Percentiles rank a stretch among this genome's conserved stretches.
These are phyloP conservation scores for Lottia scabra DNA, from an alignment of 2,888 invertebrate genomes.

Conservation along the genomic window DNA sequence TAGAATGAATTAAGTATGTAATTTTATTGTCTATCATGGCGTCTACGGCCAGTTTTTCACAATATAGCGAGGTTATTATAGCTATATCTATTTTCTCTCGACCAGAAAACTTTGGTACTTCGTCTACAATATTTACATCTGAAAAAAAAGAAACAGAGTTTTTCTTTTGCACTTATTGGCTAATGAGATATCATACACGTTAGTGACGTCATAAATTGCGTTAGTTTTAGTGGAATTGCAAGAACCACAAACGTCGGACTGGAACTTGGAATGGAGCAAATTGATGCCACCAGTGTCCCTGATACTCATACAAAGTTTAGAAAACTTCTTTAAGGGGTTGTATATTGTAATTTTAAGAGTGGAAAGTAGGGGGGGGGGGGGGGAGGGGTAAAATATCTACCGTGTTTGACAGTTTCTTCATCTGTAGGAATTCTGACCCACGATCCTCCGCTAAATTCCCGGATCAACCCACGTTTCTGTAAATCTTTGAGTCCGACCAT, in stretches of 20 bases:
- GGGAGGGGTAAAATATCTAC: constrained; percentile 29
- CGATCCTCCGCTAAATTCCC: constrained; percentile 56
- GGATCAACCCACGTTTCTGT: constrained; percentile 55
- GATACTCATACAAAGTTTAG: too few species aligned
- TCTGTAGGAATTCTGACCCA: constrained; percentile 62
- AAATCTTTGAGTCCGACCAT: constrained; percentile 61
- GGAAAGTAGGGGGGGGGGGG: too few species aligned
- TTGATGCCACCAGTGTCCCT: too few species aligned
- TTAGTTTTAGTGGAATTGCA: too few species aligned
- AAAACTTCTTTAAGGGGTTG: too few species aligned
- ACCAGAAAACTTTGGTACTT: constrained; percentile 91
- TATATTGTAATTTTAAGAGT: too few species aligned
- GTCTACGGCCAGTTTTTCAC: constrained; percentile 97
- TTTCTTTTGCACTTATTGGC: too few species aligned
- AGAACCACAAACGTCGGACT: too few species aligned
- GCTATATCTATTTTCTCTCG: constrained; percentile 96
- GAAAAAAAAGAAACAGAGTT: constrained; percentile 21
- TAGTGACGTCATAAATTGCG: too few species aligned
- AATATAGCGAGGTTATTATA: constrained; percentile 96
- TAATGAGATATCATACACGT: too few species aligned
- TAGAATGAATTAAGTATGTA: constrained; percentile 94
- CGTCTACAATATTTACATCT: constrained; percentile 79
- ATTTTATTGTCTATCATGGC: constrained; percentile 97
- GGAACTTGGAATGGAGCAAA: too few species aligned
- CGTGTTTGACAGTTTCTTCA: constrained; percentile 44